Evolutionary conservation across 2,888 invertebrate species (phyloP).

Genomic region (Cynaeus angustus): DNA sequence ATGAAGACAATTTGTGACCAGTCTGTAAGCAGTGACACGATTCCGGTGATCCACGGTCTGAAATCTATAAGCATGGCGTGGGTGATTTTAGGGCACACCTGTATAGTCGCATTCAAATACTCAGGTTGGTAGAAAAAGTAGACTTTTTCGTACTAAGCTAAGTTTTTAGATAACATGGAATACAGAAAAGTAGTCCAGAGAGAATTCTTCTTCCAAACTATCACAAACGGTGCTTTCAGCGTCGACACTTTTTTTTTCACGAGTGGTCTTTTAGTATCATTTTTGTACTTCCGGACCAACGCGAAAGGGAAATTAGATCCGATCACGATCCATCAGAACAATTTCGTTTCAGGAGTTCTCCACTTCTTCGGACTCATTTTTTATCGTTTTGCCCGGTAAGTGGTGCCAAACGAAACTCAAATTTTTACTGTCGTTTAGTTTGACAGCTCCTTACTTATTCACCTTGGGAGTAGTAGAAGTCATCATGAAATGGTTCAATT

Average conservation of each 20-base stretch:
- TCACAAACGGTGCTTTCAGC: slow-evolving; percentile 86
- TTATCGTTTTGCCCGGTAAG: slow-evolving; percentile 84
- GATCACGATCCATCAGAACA: slow-evolving; percentile 77
- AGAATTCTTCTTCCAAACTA: slow-evolving; percentile 86
- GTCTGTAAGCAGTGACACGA: slow-evolving; percentile 85
- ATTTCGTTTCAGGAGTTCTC: slow-evolving; percentile 77
- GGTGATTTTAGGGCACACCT: slow-evolving; percentile 83
- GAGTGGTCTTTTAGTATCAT: slow-evolving; percentile 89
- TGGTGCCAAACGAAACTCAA: background rate
- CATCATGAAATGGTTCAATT: slow-evolving; percentile 89
- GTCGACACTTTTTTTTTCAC: slow-evolving; percentile 88
- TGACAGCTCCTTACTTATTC: slow-evolving; percentile 88
- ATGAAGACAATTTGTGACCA: slow-evolving; percentile 87
- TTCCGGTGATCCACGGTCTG: slow-evolving; percentile 81
- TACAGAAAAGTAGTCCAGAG: slow-evolving; percentile 81
- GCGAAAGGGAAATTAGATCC: slow-evolving; percentile 83
- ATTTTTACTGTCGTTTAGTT: slow-evolving; percentile 68
- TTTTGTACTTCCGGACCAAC: slow-evolving; percentile 87
- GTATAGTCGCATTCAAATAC: slow-evolving; percentile 88
- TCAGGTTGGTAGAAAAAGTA: slow-evolving; percentile 73
- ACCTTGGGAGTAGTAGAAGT: slow-evolving; percentile 89
- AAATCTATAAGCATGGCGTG: slow-evolving; percentile 79
- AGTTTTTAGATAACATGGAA: slow-evolving; percentile 82
- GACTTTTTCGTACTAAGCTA: too few relatives aligned
- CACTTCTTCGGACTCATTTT: slow-evolving; percentile 85